Conservation (phyloP, 1,140 invertebrate genomes). For the Cephus cinctus region DNA sequence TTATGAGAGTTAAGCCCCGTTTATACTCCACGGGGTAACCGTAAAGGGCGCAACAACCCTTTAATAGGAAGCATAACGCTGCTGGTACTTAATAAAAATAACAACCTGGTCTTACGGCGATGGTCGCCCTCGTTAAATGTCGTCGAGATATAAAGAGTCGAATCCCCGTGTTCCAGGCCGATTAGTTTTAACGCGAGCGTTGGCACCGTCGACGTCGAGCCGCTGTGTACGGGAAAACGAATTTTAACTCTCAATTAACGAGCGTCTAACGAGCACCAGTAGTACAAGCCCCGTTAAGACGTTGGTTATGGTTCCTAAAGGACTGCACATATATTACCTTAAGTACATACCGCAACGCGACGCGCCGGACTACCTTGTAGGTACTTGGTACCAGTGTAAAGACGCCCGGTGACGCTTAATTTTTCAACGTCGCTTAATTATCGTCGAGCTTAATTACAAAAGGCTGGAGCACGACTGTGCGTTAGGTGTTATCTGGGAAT, state of each 20-base stretch:
- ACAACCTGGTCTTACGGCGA: neutral
- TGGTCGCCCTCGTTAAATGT: neutral
- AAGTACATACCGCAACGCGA: neutral
- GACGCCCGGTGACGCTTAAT: neutral
- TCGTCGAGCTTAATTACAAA: neutral
- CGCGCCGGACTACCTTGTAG: neutral
- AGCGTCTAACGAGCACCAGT: neutral
- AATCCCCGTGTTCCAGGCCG: slow-evolving; percentile 7
- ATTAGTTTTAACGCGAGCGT: neutral
- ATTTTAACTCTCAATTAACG: slow-evolving; percentile 11
- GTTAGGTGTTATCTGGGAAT: neutral
- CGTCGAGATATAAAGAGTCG: neutral
- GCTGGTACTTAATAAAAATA: neutral
- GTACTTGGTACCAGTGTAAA: too few relatives aligned
- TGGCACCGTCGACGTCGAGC: neutral
- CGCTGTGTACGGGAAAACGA: neutral
- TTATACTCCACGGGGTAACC: too few relatives aligned
- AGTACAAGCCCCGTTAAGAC: neutral
- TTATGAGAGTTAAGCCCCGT: neutral
- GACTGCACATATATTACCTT: neutral
- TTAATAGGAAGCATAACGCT: too few relatives aligned
- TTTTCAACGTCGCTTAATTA: neutral
- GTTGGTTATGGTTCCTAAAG: neutral
- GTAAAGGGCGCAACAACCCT: too few relatives aligned
- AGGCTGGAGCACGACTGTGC: neutral